phyloP scores from a whole-genome alignment of 2,797 vertebrate species.

The Fringilla coelebs region DNA sequence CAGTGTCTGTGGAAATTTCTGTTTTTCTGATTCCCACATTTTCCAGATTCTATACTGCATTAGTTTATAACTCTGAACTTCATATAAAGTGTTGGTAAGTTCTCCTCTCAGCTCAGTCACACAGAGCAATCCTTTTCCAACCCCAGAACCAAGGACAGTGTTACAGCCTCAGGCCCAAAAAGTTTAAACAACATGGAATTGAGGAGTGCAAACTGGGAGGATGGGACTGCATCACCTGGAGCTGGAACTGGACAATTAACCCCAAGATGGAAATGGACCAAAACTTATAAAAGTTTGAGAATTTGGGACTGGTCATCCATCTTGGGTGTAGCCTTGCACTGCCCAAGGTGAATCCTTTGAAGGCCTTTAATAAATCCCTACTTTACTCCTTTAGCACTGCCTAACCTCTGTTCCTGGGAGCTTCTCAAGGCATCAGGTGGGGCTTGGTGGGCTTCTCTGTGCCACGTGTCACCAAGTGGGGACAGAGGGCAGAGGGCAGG shows the following conservation, averaged over 20 bases:
- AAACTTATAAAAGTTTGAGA: not conserved
- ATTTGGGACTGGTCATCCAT: not conserved
- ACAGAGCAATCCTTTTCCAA: not conserved
- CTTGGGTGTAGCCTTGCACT: too few relatives aligned
- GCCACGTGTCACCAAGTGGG: not conserved
- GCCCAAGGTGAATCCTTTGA: not conserved
- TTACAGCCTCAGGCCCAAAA: not conserved
- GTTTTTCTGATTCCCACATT: not conserved
- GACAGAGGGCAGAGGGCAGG: not conserved
- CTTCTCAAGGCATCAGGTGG: not conserved
- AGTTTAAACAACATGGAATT: accelerated
- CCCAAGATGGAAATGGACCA: too few relatives aligned
- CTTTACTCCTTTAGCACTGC: not conserved
- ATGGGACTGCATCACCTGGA: not conserved
- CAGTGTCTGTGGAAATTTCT: not conserved
- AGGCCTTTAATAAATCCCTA: not conserved
- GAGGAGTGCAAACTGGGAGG: not conserved
- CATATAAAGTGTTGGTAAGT: too few relatives aligned
- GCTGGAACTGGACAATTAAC: not conserved
- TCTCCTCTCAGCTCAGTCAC: not conserved
- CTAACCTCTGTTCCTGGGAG: not conserved
- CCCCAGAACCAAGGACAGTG: accelerated
- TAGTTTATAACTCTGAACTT: accelerated
- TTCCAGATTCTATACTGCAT: not conserved
- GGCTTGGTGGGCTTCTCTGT: not conserved